These are phyloP conservation scores for Lepus townsendii DNA, from an alignment of 2,797 vertebrate species.

Conservation along the genomic window DNA sequence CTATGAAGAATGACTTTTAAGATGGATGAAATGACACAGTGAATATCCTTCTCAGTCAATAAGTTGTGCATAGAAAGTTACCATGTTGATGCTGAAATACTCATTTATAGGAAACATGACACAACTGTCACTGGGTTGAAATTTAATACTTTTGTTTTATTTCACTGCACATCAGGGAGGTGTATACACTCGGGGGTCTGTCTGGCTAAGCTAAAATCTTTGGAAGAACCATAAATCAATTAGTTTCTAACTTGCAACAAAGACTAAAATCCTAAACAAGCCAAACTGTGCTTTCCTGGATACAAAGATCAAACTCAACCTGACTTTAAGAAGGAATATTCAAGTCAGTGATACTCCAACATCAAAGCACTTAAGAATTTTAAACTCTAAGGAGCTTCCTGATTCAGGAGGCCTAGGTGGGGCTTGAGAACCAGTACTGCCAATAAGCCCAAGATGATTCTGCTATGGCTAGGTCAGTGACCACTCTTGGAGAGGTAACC, in stretches of 20 bases:
- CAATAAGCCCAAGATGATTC: not conserved
- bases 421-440: not conserved
- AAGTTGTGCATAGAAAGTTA: conserved; percentile 7
- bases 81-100: not conserved
- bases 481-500: not conserved
- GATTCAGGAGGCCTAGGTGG: not conserved
- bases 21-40: not conserved
- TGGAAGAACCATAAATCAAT: not conserved
- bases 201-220: not conserved
- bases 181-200: not conserved
- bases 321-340: conserved; percentile 24
- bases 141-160: not conserved
- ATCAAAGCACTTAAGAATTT: conserved; percentile 19
- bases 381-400: not conserved
- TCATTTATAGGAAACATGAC: conserved; percentile 38
- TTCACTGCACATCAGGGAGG: not conserved
- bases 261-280: not conserved
- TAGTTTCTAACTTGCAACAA: not conserved
- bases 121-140: not conserved
- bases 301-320: not conserved
- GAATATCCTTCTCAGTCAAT: conserved; percentile 19
- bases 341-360: not conserved
- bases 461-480: not conserved
- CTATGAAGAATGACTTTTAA: not conserved
- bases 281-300: conserved; percentile 23